Conservation (phyloP, 2,888 invertebrate genomes). For the Chrysolina haemoptera region DNA sequence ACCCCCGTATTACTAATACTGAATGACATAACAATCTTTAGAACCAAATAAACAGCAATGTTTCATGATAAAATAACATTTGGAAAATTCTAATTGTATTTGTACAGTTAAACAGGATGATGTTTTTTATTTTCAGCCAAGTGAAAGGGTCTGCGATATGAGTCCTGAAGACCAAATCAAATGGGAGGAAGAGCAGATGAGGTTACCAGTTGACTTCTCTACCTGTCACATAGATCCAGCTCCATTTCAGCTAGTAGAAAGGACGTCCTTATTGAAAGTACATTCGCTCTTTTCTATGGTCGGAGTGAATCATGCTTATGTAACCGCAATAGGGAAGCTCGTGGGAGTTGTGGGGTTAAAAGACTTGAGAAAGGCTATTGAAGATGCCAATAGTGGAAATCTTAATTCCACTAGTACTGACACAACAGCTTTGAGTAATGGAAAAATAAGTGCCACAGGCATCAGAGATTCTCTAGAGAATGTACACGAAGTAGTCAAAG, state of each 20-base stretch:
- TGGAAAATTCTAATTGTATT: no score
- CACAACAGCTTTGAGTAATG: slow-evolving; percentile 29
- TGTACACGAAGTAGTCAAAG: slow-evolving; percentile 32
- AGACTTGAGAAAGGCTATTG: slow-evolving; percentile 92
- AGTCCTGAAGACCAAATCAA: slow-evolving; percentile 91
- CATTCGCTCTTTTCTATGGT: slow-evolving; percentile 99
- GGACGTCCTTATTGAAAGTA: slow-evolving; percentile 91
- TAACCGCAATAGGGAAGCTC: slow-evolving; percentile 92
- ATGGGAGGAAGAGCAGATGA: slow-evolving; percentile 96
- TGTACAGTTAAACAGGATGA: no score
- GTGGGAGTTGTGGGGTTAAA: slow-evolving; percentile 97
- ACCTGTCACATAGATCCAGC: slow-evolving; percentile 94
- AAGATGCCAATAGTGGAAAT: slow-evolving; percentile 88
- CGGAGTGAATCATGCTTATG: slow-evolving; percentile 98
- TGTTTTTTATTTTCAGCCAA: slow-evolving; percentile 72
- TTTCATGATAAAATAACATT: no score
- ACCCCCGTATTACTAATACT: no score
- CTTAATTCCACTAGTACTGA: slow-evolving; percentile 18
- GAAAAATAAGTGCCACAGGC: slow-evolving; percentile 29
- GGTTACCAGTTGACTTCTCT: slow-evolving; percentile 83
- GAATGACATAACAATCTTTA: no score
- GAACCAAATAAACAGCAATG: no score
- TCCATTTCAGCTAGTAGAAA: slow-evolving; percentile 96
- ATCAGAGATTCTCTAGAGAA: slow-evolving; percentile 42
- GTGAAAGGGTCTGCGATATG: slow-evolving; percentile 94